Percentiles rank a stretch among this genome's conserved stretches.
Evolutionary conservation across 2,113 vertebrate species (phyloP).

Genomic region (Pampusana beccarii): DNA sequence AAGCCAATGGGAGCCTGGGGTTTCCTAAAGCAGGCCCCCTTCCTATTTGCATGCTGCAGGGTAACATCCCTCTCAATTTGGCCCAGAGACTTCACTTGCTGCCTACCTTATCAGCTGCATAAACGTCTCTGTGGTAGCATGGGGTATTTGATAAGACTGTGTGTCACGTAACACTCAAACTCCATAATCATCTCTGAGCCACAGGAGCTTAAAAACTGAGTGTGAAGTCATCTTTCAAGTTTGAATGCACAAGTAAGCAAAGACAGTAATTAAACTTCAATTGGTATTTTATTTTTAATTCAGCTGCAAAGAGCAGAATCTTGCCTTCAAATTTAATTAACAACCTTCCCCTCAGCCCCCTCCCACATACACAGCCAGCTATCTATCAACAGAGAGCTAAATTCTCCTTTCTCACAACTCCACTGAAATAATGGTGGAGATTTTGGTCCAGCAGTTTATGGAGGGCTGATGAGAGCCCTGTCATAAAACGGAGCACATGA

Average conservation of each 20-base stretch:
- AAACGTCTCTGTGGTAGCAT: slow-evolving; percentile 49
- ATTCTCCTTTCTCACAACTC: slow-evolving; percentile 18
- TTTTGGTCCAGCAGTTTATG: slow-evolving; percentile 10
- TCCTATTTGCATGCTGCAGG: slow-evolving; percentile 30
- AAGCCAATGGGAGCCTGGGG: slow-evolving; percentile 20
- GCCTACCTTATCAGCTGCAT: slow-evolving; percentile 58
- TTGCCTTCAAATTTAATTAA: slow-evolving; percentile 80
- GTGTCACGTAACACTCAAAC: slow-evolving; percentile 67
- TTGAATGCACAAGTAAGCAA: slow-evolving; percentile 77
- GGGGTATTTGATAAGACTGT: slow-evolving; percentile 65
- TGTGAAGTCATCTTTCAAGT: slow-evolving; percentile 78
- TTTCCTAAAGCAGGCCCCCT: not conserved
- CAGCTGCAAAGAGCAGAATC: slow-evolving; percentile 74
- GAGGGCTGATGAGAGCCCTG: slow-evolving; percentile 1
- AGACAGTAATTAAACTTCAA: slow-evolving; percentile 82
- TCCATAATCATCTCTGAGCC: slow-evolving; percentile 72
- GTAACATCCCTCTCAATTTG: slow-evolving; percentile 33
- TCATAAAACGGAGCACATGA: not conserved
- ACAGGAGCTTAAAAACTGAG: slow-evolving; percentile 70
- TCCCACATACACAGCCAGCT: slow-evolving; percentile 53
- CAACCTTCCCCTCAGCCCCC: slow-evolving; percentile 51
- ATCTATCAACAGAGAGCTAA: slow-evolving; percentile 63
- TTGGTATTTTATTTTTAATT: slow-evolving; percentile 81
- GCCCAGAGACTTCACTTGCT: slow-evolving; percentile 48
- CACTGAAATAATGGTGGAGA: not conserved